phyloP scores from a whole-genome alignment of 2,797 vertebrate genomes.

The Artibeus lituratus region DNA sequence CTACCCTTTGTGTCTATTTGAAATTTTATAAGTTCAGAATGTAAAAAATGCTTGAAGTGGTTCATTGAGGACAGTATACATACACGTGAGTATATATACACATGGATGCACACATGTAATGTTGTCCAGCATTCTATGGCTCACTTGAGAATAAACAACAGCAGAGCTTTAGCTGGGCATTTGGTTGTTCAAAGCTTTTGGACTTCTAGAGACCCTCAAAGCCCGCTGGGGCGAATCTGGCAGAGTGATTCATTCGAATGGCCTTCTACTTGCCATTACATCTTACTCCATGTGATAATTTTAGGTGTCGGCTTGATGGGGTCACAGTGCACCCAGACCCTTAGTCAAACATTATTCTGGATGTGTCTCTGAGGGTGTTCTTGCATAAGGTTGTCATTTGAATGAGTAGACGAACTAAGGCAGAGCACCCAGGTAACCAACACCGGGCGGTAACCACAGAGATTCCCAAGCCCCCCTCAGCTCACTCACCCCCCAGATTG shows the following conservation, averaged over 20 bases:
- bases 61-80: background rate
- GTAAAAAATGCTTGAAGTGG: background rate
- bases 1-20: background rate
- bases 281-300: background rate
- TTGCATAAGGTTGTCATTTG: background rate
- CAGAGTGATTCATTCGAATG: rapidly evolving
- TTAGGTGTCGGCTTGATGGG: background rate
- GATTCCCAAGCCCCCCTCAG: background rate
- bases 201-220: background rate
- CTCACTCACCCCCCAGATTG: background rate
- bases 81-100: rapidly evolving
- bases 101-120: background rate
- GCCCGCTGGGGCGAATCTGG: background rate
- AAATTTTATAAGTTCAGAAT: background rate
- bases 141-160: background rate
- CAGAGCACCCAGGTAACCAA: background rate
- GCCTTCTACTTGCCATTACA: background rate
- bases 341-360: background rate
- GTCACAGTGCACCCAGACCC: background rate
- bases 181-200: background rate
- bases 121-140: background rate
- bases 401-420: background rate
- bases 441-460: background rate
- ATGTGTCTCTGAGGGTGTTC: background rate
- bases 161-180: background rate